Evolutionary conservation across 2,113 vertebrate genomes (phyloP).

Genomic region (Suricata suricatta): DNA sequence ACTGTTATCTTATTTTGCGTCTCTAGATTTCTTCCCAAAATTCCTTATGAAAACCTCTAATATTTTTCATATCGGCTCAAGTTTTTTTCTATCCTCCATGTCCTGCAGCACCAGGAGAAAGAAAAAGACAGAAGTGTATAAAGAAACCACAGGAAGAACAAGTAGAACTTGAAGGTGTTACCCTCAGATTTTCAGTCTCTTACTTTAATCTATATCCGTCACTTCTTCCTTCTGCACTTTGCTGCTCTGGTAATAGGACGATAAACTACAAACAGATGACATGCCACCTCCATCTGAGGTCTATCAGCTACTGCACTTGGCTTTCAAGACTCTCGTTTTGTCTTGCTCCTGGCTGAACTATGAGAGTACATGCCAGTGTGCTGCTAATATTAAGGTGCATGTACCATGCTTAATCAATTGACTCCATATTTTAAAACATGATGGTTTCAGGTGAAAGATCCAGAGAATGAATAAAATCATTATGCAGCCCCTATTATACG

Average conservation of each 20-base stretch:
- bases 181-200: neutral
- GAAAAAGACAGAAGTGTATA: neutral
- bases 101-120: neutral
- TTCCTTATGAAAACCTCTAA: neutral
- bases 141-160: neutral
- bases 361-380: neutral
- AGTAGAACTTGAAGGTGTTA: neutral
- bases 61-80: neutral
- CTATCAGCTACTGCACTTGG: neutral
- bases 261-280: neutral
- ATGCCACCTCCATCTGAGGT: neutral
- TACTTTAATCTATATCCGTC: neutral
- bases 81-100: neutral
- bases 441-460: conserved; percentile 73
- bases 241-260: neutral
- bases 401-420: conserved; percentile 66
- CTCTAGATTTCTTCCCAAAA: neutral
- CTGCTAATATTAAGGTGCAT: conserved; percentile 37
- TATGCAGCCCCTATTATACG: conserved; percentile 56
- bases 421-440: conserved; percentile 71
- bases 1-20: neutral
- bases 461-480: conserved; percentile 66
- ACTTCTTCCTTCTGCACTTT: neutral
- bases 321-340: neutral
- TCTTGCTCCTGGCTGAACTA: conserved; percentile 24